Evolutionary conservation across 2,888 invertebrate genomes (phyloP).

Genomic region (Troilus luridus): DNA sequence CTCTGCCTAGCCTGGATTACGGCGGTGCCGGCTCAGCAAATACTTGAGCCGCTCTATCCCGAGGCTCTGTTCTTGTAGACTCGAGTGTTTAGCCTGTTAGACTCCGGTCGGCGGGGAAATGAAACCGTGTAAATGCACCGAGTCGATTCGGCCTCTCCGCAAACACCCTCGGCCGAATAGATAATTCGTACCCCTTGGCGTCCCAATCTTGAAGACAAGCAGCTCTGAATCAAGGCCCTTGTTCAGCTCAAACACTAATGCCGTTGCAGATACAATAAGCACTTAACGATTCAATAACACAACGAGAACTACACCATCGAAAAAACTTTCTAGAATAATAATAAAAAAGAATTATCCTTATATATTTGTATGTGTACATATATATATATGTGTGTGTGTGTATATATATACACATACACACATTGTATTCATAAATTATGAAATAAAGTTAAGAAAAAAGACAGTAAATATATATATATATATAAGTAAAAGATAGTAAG

Average conservation of each 20-base stretch:
- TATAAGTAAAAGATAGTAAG: no score
- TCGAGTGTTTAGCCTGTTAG: constrained; percentile 23
- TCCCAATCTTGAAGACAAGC: not conserved
- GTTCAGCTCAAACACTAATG: not conserved
- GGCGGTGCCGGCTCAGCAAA: constrained; percentile 8
- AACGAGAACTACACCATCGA: not conserved
- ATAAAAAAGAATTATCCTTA: no score
- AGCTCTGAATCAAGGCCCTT: not conserved
- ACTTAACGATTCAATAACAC: not conserved
- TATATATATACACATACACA: no score
- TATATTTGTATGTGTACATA: no score
- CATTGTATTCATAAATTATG: no score
- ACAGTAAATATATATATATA: no score
- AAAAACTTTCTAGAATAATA: not conserved
- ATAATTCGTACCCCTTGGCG: not conserved
- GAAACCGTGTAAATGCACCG: constrained; percentile 6
- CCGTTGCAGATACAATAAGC: not conserved
- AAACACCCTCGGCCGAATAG: not conserved
- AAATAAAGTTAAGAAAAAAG: no score
- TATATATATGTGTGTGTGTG: no score
- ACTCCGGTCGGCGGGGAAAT: not conserved
- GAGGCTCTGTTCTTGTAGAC: not conserved
- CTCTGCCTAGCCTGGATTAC: constrained; percentile 42
- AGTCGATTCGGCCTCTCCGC: constrained; percentile 16
- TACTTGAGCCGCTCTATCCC: not conserved